These are phyloP conservation scores for Drosophila arawakana DNA, from an alignment of 1,140 invertebrate genomes.

Conservation along the genomic window DNA sequence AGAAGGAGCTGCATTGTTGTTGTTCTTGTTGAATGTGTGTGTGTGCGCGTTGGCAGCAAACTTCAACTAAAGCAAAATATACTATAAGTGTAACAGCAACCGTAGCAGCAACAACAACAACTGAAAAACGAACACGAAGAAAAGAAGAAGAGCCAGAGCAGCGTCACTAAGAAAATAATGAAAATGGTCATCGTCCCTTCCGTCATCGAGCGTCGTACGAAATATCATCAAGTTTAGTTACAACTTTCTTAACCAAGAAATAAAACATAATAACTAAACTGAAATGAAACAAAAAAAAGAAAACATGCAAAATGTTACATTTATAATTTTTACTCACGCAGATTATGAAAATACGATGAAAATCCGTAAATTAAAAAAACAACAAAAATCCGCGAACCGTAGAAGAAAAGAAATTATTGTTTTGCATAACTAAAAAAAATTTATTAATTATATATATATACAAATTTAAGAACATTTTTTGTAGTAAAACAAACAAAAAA, in stretches of 20 bases:
- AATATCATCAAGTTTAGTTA: slow-evolving; percentile 73
- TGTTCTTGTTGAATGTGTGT: slow-evolving; percentile 58
- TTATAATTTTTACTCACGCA: slow-evolving; percentile 48
- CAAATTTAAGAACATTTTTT: slow-evolving; percentile 67
- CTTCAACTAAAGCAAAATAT: slow-evolving; percentile 71
- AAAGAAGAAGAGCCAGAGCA: slow-evolving; percentile 51
- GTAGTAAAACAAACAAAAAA: slow-evolving; percentile 54
- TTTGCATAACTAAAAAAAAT: slow-evolving; percentile 73
- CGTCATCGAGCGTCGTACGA: slow-evolving; percentile 67
- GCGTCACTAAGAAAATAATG: slow-evolving; percentile 42
- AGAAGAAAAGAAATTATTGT: slow-evolving; percentile 70
- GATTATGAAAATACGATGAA: slow-evolving; percentile 35
- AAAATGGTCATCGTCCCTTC: slow-evolving; percentile 71
- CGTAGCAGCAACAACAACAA: slow-evolving; percentile 53
- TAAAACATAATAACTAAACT: slow-evolving; percentile 52
- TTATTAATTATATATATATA: slow-evolving; percentile 80
- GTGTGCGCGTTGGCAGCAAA: slow-evolving; percentile 46
- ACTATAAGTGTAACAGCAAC: slow-evolving; percentile 64
- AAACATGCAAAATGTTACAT: slow-evolving; percentile 33
- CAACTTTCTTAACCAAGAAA: slow-evolving; percentile 72
- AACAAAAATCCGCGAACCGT: slow-evolving; percentile 13
- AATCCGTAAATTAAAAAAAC: slow-evolving; percentile 34
- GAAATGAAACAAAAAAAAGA: slow-evolving; percentile 39
- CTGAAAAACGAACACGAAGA: slow-evolving; percentile 50
- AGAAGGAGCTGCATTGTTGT: slow-evolving; percentile 26